Evolutionary conservation across 2,888 invertebrate genomes (phyloP).

Genomic region (Sepiola atlantica): DNA sequence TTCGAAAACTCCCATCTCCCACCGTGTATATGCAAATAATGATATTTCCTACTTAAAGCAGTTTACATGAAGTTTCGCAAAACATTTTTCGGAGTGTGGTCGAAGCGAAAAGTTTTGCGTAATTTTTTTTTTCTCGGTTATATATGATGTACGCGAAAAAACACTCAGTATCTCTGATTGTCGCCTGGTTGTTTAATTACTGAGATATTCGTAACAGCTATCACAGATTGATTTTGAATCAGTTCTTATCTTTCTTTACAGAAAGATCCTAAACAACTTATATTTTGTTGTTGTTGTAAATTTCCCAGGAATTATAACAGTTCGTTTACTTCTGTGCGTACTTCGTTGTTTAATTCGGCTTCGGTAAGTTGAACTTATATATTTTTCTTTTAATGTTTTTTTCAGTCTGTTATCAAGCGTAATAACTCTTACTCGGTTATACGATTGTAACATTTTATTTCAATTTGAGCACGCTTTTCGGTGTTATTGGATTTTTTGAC

Average conservation of each 20-base stretch:
- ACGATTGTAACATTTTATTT: too few relatives aligned
- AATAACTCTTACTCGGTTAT: too few relatives aligned
- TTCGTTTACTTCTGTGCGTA: not conserved
- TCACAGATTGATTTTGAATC: too few relatives aligned
- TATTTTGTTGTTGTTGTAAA: not conserved
- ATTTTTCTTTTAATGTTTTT: not conserved
- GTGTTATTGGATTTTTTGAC: too few relatives aligned
- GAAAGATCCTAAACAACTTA: not conserved
- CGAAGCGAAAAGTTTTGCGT: not conserved
- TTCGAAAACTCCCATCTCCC: too few relatives aligned
- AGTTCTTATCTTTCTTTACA: not conserved
- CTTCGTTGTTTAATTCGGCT: not conserved
- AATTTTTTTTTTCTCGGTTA: not conserved
- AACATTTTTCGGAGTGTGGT: not conserved
- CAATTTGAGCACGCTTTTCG: too few relatives aligned
- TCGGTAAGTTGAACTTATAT: not conserved
- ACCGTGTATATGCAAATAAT: not conserved
- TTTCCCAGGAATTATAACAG: not conserved
- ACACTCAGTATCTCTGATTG: not conserved
- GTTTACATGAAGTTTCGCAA: slow-evolving; percentile 21
- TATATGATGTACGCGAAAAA: too few relatives aligned
- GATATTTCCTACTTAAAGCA: not conserved
- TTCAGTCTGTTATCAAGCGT: too few relatives aligned
- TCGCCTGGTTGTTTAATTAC: not conserved
- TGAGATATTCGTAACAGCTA: not conserved